Base-by-base conservation (phyloP, 2,113 vertebrate species). In the Syngnathoides biaculeatus region DNA sequence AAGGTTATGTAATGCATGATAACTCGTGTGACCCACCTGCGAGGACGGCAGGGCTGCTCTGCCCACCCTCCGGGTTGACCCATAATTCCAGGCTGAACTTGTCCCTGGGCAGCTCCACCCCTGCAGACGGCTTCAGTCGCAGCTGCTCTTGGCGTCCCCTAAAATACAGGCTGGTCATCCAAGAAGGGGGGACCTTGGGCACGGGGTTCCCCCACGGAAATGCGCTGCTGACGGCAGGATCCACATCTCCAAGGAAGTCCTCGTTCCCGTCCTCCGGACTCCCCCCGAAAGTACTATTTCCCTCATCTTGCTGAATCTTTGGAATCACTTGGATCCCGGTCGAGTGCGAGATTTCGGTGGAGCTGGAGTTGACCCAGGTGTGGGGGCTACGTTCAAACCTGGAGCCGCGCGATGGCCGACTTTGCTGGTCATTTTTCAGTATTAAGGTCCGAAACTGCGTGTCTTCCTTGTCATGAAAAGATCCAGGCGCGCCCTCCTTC, bases 11-110 rank as follows among this genome's bases (percentile, higher is more conserved):
- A 24, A 10, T 24, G 53, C 12, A n/a, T 40, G 7, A 8, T 24
- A n/a, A n/a, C n/a, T n/a, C n/a, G 56, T 60, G 42, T 55, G 65
- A 89, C 89, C 90, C 92, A 98, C 96, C 95, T 95, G 95, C 92
- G 43, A 98, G 92, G 74, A 98, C 75, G 30, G 95, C 93, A 3
- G 95, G 96, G 84, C 93, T 93, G 86, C 88, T 94, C 91, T 98
- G 96, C 14, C 96, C 96, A 72, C 96, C 96, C 75, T 97, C 95
- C 0, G 94, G 93, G 65, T 92, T 95, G 78, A 97, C 91, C 96
- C 95, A 98, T 63, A 94, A 84, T 89, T 98, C 96, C 81, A 95
- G 70, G 30, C 93, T 98, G 92, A 98, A 98, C 12, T 80, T 80
- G 65, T 84, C 86, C 69, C 92, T 88, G 60, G 96, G 95, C 79